phyloP scores from a whole-genome alignment of 1,140 invertebrate genomes.

The Calephelis nemesis region DNA sequence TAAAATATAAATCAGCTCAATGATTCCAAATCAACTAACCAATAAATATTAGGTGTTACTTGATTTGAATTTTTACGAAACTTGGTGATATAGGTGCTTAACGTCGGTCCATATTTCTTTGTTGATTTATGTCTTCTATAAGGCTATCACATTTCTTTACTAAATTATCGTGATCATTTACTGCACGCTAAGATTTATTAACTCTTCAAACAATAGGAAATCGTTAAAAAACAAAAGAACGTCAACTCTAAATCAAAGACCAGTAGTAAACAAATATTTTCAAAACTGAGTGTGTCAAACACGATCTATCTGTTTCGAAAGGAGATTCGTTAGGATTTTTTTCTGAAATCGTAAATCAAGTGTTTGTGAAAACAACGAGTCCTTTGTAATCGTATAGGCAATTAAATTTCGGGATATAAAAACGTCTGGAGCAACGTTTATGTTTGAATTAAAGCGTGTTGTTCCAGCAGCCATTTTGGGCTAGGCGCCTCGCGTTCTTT shows the following conservation, averaged over 20 bases:
- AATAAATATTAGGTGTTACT: not conserved
- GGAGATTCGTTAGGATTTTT: constrained; percentile 18
- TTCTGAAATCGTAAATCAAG: constrained; percentile 53
- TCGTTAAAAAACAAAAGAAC: constrained; percentile 33
- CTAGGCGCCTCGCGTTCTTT: constrained; percentile 43
- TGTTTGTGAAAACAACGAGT: constrained; percentile 62
- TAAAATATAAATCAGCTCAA: no score
- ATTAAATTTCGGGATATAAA: constrained; percentile 64
- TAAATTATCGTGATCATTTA: constrained; percentile 14
- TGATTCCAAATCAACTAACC: not conserved
- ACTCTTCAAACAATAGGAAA: constrained; percentile 17
- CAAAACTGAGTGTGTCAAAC: constrained; percentile 41
- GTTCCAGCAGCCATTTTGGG: constrained; percentile 42
- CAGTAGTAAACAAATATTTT: constrained; percentile 69
- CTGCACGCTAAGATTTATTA: constrained; percentile 12
- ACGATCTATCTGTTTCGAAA: constrained; percentile 32
- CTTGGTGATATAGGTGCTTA: not conserved
- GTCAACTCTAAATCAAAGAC: constrained; percentile 48
- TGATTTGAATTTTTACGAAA: constrained; percentile 4
- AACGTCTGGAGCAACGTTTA: constrained; percentile 38
- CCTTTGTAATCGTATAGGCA: constrained; percentile 70
- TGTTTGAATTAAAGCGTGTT: constrained; percentile 38
- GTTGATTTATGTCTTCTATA: constrained; percentile 10
- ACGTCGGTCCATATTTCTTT: not conserved
- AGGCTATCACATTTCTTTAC: constrained; percentile 11